Evolutionary conservation across 2,888 invertebrate genomes (phyloP).

Genomic region (Dryomyza anilis): DNA sequence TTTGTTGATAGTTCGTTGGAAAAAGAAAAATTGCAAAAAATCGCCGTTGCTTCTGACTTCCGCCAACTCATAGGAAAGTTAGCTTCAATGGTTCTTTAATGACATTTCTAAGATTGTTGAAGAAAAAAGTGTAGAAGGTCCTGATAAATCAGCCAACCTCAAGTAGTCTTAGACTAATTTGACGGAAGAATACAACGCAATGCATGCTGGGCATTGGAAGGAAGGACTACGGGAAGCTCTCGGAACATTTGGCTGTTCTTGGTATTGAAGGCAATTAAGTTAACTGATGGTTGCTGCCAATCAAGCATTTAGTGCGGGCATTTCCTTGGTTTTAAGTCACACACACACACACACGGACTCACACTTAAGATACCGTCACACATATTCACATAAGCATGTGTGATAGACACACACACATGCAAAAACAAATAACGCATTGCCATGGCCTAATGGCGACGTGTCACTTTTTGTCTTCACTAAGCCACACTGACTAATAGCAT

Average conservation of each 20-base stretch:
- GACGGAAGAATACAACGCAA: not conserved
- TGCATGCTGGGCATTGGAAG: not conserved
- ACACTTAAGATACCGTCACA: not conserved
- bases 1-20: not conserved
- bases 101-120: too few relatives aligned
- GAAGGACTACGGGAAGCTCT: not conserved
- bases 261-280: conserved; percentile 52
- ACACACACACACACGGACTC: not conserved
- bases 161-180: too few relatives aligned
- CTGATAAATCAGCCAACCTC: too few relatives aligned
- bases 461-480: not conserved
- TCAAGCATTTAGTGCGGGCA: conserved; percentile 37
- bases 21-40: not conserved
- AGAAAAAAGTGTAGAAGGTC: too few relatives aligned
- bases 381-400: not conserved
- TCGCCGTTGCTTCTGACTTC: not conserved
- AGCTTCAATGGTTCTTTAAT: too few relatives aligned
- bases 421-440: not conserved
- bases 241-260: not conserved
- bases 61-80: not conserved
- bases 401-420: not conserved
- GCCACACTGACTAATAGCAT: not conserved
- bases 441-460: too few relatives aligned
- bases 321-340: not conserved
- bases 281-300: conserved; percentile 51